Conservation (phyloP, 2,113 vertebrate species). For the Meleagris gallopavo region DNA sequence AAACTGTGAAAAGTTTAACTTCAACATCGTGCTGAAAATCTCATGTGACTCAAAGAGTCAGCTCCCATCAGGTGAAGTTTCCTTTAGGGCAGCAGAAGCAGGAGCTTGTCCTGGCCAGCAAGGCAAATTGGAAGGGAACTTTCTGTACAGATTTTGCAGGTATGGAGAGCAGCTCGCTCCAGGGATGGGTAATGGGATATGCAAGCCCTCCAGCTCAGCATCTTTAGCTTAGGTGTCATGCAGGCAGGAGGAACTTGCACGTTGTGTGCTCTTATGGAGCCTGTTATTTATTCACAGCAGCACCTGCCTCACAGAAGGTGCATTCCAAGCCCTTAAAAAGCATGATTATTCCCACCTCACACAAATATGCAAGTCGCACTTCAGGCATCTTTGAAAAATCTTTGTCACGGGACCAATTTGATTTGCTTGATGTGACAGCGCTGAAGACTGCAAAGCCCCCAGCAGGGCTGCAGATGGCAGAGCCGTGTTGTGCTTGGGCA, state of each 20-base stretch:
- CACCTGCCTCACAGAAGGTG: neutral
- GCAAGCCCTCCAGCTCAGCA: neutral
- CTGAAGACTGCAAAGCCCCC: neutral
- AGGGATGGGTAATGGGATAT: neutral
- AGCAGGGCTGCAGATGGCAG: neutral
- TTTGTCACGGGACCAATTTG: neutral
- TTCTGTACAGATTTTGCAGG: neutral
- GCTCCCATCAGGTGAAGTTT: neutral
- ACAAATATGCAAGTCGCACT: neutral
- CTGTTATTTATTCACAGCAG: neutral
- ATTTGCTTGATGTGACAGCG: neutral
- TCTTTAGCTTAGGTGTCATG: neutral
- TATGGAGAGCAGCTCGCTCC: neutral
- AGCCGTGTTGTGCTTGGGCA: neutral
- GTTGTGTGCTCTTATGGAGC: neutral
- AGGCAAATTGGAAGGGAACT: neutral
- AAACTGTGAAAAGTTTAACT: conserved; percentile 15
- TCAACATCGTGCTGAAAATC: neutral
- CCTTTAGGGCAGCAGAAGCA: neutral
- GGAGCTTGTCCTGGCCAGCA: neutral
- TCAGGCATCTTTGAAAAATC: neutral
- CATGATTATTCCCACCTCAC: rapidly evolving
- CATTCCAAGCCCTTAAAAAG: neutral
- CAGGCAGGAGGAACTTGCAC: neutral
- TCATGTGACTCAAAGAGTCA: neutral